phyloP scores from a whole-genome alignment of 2,797 vertebrate genomes.

The Poeciliopsis paucimaculata region DNA sequence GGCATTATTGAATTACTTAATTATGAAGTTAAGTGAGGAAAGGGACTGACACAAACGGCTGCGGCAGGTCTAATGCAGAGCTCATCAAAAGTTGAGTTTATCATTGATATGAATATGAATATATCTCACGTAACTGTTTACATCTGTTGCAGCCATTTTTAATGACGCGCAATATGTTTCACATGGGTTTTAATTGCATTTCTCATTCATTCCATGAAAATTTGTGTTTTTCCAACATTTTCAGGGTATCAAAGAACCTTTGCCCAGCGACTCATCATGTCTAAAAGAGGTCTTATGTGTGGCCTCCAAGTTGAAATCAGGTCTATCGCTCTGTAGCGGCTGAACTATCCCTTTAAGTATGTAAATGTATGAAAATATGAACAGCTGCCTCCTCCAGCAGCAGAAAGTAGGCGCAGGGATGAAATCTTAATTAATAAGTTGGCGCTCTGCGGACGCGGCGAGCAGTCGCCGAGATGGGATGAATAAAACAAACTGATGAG shows the following conservation, averaged over 20 bases:
- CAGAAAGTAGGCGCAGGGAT: background rate
- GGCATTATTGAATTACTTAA: background rate
- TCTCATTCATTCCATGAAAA: background rate
- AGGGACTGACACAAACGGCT: background rate
- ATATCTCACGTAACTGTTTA: background rate
- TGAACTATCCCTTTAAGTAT: background rate
- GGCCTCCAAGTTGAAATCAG: background rate
- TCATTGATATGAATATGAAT: background rate
- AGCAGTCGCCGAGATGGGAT: background rate
- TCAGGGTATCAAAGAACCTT: background rate
- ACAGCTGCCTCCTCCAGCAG: background rate
- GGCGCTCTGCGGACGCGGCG: background rate
- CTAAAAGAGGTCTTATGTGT: background rate
- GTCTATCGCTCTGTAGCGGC: too few relatives aligned
- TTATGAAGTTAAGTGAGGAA: background rate
- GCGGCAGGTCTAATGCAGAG: background rate
- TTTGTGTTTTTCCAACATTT: background rate
- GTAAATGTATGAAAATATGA: background rate
- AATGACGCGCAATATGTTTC: background rate
- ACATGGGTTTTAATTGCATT: background rate
- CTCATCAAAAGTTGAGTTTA: background rate
- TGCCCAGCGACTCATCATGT: background rate
- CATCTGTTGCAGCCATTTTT: background rate
- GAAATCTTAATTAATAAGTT: slow-evolving; percentile 13
- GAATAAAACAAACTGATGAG: slow-evolving; percentile 32